phyloP scores from a whole-genome alignment of 2,888 invertebrate genomes.

The Piscicola geometra region DNA sequence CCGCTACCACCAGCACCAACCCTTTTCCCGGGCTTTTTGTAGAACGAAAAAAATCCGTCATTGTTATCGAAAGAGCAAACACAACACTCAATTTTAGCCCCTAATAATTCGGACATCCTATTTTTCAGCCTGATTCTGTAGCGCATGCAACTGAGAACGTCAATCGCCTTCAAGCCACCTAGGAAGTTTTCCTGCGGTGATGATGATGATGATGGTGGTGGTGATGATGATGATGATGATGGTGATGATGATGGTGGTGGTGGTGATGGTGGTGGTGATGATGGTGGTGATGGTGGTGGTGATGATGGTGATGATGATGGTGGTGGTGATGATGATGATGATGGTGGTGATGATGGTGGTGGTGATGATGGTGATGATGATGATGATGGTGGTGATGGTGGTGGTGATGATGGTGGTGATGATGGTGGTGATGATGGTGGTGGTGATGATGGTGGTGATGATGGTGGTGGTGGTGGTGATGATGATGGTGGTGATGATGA shows the following conservation, averaged over 20 bases:
- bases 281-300: conserved; percentile 12
- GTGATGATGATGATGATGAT: conserved; percentile 9
- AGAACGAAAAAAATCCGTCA: too few species aligned
- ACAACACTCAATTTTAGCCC: not conserved
- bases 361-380: conserved; percentile 20
- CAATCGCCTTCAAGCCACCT: not conserved
- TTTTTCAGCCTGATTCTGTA: not conserved
- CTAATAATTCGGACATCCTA: not conserved
- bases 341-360: conserved; percentile 7
- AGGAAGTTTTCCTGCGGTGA: not conserved
- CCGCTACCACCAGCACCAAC: too few species aligned
- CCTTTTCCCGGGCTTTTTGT: too few species aligned
- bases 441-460: conserved; percentile 35
- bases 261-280: conserved; percentile 16
- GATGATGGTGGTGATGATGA: conserved; percentile 18
- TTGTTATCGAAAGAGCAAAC: not conserved
- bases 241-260: conserved; percentile 14
- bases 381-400: not conserved
- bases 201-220: conserved; percentile 16
- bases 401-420: not conserved
- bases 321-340: conserved; percentile 16
- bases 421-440: conserved; percentile 9
- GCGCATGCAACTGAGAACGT: not conserved
- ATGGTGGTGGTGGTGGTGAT: conserved; percentile 33
- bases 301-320: conserved; percentile 16